Evolutionary conservation across 2,797 vertebrate species (phyloP), one percentile per base, ranked within the genome.

Genomic region (Melanotaenia maccullochi): DNA sequence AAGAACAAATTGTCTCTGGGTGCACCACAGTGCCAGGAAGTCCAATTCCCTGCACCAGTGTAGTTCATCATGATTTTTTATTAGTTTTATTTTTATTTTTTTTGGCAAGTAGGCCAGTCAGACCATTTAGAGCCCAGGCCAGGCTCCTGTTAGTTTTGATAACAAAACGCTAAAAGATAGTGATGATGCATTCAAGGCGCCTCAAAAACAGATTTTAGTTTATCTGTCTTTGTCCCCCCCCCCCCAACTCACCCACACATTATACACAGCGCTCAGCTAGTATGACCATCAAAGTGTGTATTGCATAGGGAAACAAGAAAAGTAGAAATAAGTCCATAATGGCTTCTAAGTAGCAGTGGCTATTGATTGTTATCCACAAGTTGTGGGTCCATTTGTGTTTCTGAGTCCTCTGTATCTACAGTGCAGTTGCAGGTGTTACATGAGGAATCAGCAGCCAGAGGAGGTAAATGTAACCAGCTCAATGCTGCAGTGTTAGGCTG

Each of bases 371-470:
- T 59, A 22, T 72, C 5, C 71, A 33, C 40, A 36, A 32, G 55
- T 18, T 57, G 16, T 8, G 3, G 32, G 60, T 80, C 56, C n/a
- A 4, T 28, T 7, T 49, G 54, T 30, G 47, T 47, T 42, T 60
- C 18, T n/a, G 8, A 5, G 55, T 69, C 52, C 52, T 13, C 24
- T 65, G 40, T 44, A 20, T 58, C 33, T 67, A 40, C 44, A 69
- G 64, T 5, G 25, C 42, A 33, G 32, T 22, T 65, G 35, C 5
- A 22, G 11, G 33, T 47, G 71, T 78, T 73, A 82, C 47, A 14
- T 82, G 80, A 85, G 78, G 75, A 75, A 69, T 80, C 60, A 30
- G 73, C 18, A 25, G 76, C 60, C 60, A 36, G 63, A 35, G 61
- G 69, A 59, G 40, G 63, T 16, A 62, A 63, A 51, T 35, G 63